Conservation (phyloP, 2,797 vertebrate genomes). For the Sus cebifrons region DNA sequence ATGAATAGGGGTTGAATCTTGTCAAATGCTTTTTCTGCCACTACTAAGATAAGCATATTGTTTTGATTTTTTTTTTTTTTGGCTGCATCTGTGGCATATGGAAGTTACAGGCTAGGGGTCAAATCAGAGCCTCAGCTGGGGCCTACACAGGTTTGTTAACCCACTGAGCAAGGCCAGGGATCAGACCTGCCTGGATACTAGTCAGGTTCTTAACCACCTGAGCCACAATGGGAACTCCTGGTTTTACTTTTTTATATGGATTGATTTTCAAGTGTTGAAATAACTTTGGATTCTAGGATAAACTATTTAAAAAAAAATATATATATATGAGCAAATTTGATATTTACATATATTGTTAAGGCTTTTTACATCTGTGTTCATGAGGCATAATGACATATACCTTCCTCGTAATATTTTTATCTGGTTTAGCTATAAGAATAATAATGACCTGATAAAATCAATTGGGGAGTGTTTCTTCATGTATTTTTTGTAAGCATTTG, state of each 20-base stretch:
- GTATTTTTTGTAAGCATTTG: not conserved
- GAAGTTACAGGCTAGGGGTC: no score
- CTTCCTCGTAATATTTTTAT: not conserved
- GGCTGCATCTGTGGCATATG: no score
- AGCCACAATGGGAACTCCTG: no score
- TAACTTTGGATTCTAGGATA: not conserved
- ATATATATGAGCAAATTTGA: not conserved
- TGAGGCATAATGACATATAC: not conserved
- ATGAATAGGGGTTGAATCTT: not conserved
- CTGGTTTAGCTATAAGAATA: not conserved
- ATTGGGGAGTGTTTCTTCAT: not conserved
- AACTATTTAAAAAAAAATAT: not conserved
- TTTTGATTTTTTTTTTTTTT: not conserved
- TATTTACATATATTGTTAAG: not conserved
- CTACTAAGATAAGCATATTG: not conserved
- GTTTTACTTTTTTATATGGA: not conserved
- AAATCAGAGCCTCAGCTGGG: no score
- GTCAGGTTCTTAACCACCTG: no score
- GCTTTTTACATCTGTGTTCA: not conserved
- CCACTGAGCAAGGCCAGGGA: no score
- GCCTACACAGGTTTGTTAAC: no score
- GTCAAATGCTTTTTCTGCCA: not conserved
- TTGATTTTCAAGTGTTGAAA: not conserved
- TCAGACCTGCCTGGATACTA: no score
- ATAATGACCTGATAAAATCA: not conserved